Percentiles rank a stretch among this genome's conserved stretches.
Conservation (phyloP, 2,888 invertebrate genomes). For the Chaetogeoica ovagalla region DNA sequence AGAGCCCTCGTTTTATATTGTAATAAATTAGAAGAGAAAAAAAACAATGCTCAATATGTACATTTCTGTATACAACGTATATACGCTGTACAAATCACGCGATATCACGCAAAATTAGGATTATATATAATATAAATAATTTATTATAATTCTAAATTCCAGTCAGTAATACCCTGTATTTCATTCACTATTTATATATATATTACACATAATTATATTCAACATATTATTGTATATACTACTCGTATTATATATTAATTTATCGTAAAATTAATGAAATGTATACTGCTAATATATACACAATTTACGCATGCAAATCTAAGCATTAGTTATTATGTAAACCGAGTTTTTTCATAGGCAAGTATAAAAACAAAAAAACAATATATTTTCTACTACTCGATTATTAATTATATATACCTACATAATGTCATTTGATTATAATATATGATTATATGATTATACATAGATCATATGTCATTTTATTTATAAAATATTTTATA, state of each 20-base stretch:
- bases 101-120: background rate
- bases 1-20: background rate
- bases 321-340: background rate
- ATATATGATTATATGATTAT: no score
- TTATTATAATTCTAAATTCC: background rate
- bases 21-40: slow-evolving; percentile 23
- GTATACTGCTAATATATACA: background rate
- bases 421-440: no score
- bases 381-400: background rate
- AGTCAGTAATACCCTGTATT: background rate
- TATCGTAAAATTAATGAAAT: background rate
- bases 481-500: no score
- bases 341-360: background rate
- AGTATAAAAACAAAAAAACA: no score
- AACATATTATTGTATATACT: background rate
- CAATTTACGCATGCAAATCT: background rate
- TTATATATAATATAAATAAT: background rate
- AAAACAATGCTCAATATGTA: slow-evolving; percentile 25
- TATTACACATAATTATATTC: background rate
- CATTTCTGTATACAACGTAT: background rate
- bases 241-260: background rate
- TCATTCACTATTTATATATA: no score
- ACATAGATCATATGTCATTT: no score
- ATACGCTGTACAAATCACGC: background rate
- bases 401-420: background rate